Conservation (phyloP, 92 coral and sea anemone species). For the Galaxea fascicularis region DNA sequence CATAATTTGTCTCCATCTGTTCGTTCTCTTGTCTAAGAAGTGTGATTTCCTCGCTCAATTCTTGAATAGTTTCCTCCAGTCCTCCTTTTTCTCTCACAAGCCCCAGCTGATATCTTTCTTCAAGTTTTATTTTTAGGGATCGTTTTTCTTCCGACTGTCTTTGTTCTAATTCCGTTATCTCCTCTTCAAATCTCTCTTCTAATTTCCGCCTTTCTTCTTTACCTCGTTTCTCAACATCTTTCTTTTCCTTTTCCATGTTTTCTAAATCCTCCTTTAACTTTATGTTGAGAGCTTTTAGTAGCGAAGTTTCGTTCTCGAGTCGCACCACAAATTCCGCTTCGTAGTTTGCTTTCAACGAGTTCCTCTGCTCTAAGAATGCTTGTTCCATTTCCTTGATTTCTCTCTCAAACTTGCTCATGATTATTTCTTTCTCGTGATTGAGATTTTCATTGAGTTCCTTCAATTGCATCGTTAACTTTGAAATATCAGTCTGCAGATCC, state of each 20-base stretch:
- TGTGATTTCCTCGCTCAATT: conserved; percentile 72
- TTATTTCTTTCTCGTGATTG: conserved; percentile 87
- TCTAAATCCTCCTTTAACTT: conserved; percentile 92
- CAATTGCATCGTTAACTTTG: conserved; percentile 87
- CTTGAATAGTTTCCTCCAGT: conserved; percentile 77
- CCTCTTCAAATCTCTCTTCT: conserved; percentile 89
- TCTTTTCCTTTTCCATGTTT: conserved; percentile 82
- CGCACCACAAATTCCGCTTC: conserved; percentile 89
- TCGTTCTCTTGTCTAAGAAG: conserved; percentile 87
- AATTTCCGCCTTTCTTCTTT: conserved; percentile 87
- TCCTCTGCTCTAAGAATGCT: conserved; percentile 86
- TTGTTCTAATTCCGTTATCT: conserved; percentile 84
- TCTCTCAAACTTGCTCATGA: conserved; percentile 86
- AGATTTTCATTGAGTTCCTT: conserved; percentile 92
- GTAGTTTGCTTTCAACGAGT: conserved; percentile 68
- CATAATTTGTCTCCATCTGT: conserved; percentile 69
- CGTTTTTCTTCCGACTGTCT: conserved; percentile 83
- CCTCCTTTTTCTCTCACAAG: conserved; percentile 75
- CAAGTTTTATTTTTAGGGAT: conserved; percentile 72
- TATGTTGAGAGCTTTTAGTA: conserved; percentile 75
- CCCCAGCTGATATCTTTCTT: conserved; percentile 78
- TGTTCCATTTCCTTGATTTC: conserved; percentile 93
- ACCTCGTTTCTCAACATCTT: conserved; percentile 77
- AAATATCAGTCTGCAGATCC: conserved; percentile 84
- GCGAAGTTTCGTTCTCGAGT: conserved; percentile 89